These are phyloP conservation scores for Machimus atricapillus DNA, from an alignment of 2,888 invertebrate species.

Conservation along the genomic window DNA sequence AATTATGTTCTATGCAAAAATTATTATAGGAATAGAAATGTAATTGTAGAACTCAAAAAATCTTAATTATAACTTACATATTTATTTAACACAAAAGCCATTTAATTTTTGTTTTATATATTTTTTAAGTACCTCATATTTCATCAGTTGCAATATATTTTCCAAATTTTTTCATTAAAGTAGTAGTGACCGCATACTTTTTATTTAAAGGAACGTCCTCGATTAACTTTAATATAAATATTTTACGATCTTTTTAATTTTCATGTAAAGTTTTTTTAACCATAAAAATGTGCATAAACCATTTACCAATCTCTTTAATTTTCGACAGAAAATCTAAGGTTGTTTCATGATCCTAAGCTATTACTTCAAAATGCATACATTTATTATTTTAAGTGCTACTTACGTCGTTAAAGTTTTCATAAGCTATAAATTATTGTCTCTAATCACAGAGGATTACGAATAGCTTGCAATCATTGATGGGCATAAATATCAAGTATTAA, in stretches of 20 bases:
- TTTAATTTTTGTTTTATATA: too few relatives aligned
- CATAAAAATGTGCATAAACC: neutral
- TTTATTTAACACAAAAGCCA: too few relatives aligned
- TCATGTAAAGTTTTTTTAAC: neutral
- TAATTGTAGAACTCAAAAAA: neutral
- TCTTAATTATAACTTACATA: neutral
- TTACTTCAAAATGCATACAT: neutral
- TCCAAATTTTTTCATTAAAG: neutral
- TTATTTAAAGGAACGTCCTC: neutral
- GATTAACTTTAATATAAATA: neutral
- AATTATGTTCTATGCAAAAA: neutral
- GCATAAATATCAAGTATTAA: neutral
- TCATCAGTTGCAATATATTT: too few relatives aligned
- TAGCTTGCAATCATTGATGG: neutral
- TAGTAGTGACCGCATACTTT: neutral
- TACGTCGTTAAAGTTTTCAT: neutral
- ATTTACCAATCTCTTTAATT: neutral
- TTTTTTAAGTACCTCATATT: too few relatives aligned
- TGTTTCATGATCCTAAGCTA: neutral
- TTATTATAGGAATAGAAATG: neutral
- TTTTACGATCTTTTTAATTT: neutral
- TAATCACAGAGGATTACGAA: neutral
- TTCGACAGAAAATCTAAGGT: neutral
- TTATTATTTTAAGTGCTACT: neutral
- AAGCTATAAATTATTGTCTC: neutral